These are phyloP conservation scores for Amaurobius ferox DNA, from an alignment of 2,888 invertebrate genomes.

Conservation along the genomic window DNA sequence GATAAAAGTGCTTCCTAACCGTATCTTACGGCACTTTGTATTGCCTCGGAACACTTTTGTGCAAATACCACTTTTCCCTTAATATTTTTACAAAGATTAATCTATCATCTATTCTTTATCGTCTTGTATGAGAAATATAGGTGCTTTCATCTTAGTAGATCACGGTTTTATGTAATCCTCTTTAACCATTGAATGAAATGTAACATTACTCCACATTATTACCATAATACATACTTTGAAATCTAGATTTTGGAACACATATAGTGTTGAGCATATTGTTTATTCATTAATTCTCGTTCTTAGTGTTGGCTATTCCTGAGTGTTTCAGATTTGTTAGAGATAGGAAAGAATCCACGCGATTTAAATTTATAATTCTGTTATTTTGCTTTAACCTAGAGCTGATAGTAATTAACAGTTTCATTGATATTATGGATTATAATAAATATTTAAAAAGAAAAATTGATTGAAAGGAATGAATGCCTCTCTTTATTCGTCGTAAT, in stretches of 20 bases:
- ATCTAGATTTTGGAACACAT: not conserved
- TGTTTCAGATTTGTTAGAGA: conserved; percentile 14
- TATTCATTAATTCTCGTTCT: conserved; percentile 10
- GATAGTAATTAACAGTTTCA: conserved; percentile 1
- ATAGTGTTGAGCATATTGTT: not conserved
- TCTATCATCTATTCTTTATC: conserved; percentile 8
- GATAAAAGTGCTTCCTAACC: conserved; percentile 60
- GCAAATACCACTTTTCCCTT: not conserved
- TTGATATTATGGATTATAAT: not conserved
- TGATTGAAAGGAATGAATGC: too few relatives aligned
- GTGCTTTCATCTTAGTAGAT: conserved; percentile 10
- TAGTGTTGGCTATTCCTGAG: not conserved
- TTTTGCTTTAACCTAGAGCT: conserved; percentile 3
- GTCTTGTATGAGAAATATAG: conserved; percentile 7
- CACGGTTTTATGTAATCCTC: conserved; percentile 9
- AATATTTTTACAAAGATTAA: conserved; percentile 28
- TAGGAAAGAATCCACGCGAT: not conserved
- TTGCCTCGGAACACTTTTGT: conserved; percentile 44
- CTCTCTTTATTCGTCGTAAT: too few relatives aligned
- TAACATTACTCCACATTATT: not conserved
- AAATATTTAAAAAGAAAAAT: too few relatives aligned
- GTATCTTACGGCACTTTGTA: conserved; percentile 56
- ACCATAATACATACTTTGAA: conserved; percentile 2
- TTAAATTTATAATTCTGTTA: conserved; percentile 1
- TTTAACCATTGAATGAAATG: not conserved